Percentiles rank a stretch among this genome's conserved stretches.
Evolutionary conservation across 2,888 invertebrate genomes (phyloP).

Genomic region (Drosophila nr. medialis): DNA sequence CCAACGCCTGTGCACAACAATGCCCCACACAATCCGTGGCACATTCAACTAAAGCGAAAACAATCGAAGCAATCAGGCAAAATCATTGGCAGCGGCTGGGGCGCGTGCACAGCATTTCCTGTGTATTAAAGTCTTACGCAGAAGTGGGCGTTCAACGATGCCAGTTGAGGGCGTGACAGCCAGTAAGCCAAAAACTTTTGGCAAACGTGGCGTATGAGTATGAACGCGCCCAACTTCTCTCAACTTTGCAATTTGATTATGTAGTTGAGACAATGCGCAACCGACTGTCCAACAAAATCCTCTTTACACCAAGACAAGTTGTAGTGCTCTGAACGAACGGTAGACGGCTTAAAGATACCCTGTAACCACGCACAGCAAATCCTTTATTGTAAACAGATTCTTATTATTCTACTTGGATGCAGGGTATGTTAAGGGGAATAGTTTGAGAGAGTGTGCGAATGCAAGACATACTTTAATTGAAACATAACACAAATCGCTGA

Average conservation of each 20-base stretch:
- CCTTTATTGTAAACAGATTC: too few species aligned
- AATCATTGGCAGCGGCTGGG: slow-evolving; percentile 60
- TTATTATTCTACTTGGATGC: neutral
- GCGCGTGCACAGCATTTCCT: slow-evolving; percentile 65
- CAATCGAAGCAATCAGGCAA: slow-evolving; percentile 77
- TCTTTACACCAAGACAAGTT: neutral
- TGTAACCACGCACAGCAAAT: neutral
- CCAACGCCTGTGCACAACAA: slow-evolving; percentile 1
- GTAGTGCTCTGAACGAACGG: neutral
- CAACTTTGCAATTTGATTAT: slow-evolving; percentile 69
- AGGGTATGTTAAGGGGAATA: neutral
- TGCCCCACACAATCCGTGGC: slow-evolving; percentile 1
- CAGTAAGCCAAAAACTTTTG: slow-evolving; percentile 46
- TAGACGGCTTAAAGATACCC: neutral
- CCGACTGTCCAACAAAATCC: slow-evolving; percentile 12
- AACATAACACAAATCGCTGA: slow-evolving; percentile 24
- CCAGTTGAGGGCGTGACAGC: slow-evolving; percentile 43
- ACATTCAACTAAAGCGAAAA: slow-evolving; percentile 57
- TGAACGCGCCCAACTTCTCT: slow-evolving; percentile 20
- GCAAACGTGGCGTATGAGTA: slow-evolving; percentile 40
- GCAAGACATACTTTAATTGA: slow-evolving; percentile 32
- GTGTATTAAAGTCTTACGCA: slow-evolving; percentile 63
- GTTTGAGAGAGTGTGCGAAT: neutral
- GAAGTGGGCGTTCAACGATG: slow-evolving; percentile 5
- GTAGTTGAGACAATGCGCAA: slow-evolving; percentile 23